A percentile compares a stretch with the other conserved stretches of the same genome.
Conservation (phyloP, 2,888 invertebrate species). For the Galeruca laticollis region DNA sequence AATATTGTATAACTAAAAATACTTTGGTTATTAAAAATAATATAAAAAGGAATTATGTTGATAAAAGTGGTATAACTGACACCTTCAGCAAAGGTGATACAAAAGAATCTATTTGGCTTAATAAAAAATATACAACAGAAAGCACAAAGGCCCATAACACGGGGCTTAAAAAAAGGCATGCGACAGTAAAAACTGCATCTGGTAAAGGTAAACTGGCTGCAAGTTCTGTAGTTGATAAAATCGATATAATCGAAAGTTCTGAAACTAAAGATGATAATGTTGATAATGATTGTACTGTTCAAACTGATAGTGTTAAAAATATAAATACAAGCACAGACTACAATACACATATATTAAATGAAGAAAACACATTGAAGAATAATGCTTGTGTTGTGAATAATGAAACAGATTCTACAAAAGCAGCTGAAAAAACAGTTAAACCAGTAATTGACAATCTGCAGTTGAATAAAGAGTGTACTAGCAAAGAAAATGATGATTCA, state of each 20-base stretch:
- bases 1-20: not conserved
- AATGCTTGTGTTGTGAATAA: not conserved
- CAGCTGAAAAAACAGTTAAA: not conserved
- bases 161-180: too few species aligned
- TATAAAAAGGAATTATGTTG: not conserved
- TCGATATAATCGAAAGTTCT: not conserved
- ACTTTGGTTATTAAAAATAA: not conserved
- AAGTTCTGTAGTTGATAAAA: not conserved
- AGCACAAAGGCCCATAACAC: not conserved
- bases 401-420: not conserved
- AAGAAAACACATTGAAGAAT: not conserved
- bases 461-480: not conserved
- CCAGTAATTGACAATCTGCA: not conserved
- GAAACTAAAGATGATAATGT: not conserved
- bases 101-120: too few species aligned
- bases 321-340: too few species aligned
- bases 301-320: not conserved
- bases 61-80: too few species aligned
- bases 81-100: too few species aligned
- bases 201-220: not conserved
- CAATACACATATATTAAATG: too few species aligned
- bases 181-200: too few species aligned
- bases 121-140: not conserved
- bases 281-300: not conserved
- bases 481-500: not conserved